Evolutionary conservation across 2,113 vertebrate genomes (phyloP).

Genomic region (Pitta sordida): DNA sequence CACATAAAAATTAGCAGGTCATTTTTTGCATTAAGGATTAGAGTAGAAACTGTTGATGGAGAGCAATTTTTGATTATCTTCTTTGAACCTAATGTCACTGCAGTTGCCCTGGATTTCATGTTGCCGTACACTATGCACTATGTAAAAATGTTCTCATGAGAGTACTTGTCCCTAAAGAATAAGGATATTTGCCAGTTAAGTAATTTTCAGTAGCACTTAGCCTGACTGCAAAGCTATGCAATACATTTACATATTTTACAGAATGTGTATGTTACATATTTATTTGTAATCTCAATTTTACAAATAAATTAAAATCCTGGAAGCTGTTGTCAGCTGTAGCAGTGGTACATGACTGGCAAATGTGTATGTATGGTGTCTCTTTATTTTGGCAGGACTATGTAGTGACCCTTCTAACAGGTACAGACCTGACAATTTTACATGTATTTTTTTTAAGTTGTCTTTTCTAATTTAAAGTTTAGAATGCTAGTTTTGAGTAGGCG

Average conservation of each 20-base stretch:
- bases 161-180: neutral
- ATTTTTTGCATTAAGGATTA: neutral
- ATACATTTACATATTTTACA: neutral
- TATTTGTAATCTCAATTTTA: neutral
- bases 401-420: neutral
- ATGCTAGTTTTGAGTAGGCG: neutral
- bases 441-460: neutral
- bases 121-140: neutral
- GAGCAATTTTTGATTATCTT: neutral
- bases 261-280: neutral
- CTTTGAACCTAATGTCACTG: neutral
- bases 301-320: neutral
- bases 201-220: neutral
- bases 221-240: neutral
- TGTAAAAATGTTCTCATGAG: neutral
- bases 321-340: neutral
- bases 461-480: neutral
- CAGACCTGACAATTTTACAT: neutral
- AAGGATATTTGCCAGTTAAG: neutral
- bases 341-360: neutral
- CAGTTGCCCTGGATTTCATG: neutral
- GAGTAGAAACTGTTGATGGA: neutral
- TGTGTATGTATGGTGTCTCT: accelerated
- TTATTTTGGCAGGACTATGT: neutral
- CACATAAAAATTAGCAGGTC: neutral